Evolutionary conservation across 2,888 invertebrate genomes (phyloP), one percentile per base, ranked within the genome.

Genomic region (Melanostoma mellinum): DNA sequence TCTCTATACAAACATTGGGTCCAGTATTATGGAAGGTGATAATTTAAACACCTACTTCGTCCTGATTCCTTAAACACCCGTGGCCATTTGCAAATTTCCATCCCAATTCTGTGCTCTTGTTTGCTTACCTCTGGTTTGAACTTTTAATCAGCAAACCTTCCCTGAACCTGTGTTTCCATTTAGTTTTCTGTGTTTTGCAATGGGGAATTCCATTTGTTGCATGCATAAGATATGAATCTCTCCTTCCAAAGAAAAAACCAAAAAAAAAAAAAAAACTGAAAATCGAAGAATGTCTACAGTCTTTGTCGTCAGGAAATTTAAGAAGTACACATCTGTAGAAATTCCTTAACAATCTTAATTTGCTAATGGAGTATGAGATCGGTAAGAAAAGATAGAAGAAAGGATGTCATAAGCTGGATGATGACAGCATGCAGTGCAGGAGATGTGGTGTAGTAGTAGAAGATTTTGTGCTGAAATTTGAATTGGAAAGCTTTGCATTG

Each of bases 281-380:
- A 0, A 10, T 8, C 6, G 5, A 10, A 33, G 42, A 10, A 20
- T 20, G 33, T 35, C 40, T 52, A 32, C 2, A 33, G n/a, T 30
- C 40, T 53, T 52, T 61, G 61, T 58, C 33, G n/a, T 30, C 30
- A 35, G 38, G 8, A 38, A 9, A 46, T 46, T 46, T 33, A 33
- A 10, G n/a, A 42, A 42, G 42, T n/a, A 46, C 44, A n/a, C 44
- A 10, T 3, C 10, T 10, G 10, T 58, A 38, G 50, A 36, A 76
- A 76, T 67, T 67, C 48, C 56, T 56, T 10, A 68, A 76, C 65
- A 78, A 73, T 69, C 73, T 78, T 82, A 61, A 82, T 82, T 78
- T 82, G 63, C 82, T 82, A 82, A 82, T 82, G 78, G 78, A 78
- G 73, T 69, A 38, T 56, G 58, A 67, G 75, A 72, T 46, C 60